phyloP scores from a whole-genome alignment of 2,888 invertebrate genomes.

The Euclidia mi region DNA sequence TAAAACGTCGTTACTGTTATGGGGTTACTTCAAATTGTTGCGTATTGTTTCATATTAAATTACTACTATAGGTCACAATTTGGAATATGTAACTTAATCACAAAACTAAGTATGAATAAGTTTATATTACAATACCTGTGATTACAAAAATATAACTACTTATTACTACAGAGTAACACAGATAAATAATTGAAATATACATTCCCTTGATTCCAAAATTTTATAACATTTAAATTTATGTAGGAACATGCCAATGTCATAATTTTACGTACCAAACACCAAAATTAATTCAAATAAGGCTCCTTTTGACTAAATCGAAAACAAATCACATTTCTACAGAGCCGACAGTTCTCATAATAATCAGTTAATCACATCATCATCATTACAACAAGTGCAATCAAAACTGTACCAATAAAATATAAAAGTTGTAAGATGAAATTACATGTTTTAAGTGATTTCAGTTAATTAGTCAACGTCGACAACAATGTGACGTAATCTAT shows the following conservation, averaged over 20 bases:
- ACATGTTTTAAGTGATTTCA: constrained; percentile 19
- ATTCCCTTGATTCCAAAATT: constrained; percentile 63
- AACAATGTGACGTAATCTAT: constrained; percentile 14
- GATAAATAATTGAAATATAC: constrained; percentile 77
- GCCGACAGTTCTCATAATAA: constrained; percentile 30
- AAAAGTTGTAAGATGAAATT: constrained; percentile 20
- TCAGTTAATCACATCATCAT: too few relatives aligned
- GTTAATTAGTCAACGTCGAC: constrained; percentile 17
- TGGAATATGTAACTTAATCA: constrained; percentile 50
- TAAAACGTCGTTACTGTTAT: constrained; percentile 44
- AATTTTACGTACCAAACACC: constrained; percentile 54
- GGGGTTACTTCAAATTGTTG: constrained; percentile 48
- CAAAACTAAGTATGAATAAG: constrained; percentile 43
- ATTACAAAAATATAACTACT: constrained; percentile 87
- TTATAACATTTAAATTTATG: constrained; percentile 58
- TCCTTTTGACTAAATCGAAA: constrained; percentile 27
- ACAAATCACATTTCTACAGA: constrained; percentile 38
- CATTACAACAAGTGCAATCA: constrained; percentile 4
- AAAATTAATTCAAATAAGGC: constrained; percentile 28
- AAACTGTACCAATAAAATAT: constrained; percentile 22
- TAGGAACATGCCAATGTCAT: constrained; percentile 77
- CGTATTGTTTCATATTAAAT: constrained; percentile 32
- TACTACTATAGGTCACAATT: constrained; percentile 41
- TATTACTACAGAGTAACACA: constrained; percentile 79
- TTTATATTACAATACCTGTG: constrained; percentile 68